phyloP scores from a whole-genome alignment of 2,888 invertebrate species.

The Margaritifera margaritifera region DNA sequence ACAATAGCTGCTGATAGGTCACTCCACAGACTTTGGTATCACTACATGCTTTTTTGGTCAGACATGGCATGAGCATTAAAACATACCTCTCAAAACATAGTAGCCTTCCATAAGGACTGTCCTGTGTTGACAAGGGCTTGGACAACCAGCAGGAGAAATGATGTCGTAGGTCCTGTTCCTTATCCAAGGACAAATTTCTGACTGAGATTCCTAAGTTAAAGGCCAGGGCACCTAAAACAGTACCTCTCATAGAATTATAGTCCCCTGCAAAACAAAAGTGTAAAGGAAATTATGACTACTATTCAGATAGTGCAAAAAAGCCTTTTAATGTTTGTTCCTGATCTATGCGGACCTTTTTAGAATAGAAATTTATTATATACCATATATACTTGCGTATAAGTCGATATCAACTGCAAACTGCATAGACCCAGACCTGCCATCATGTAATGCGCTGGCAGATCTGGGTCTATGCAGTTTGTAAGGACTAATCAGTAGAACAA shows the following conservation, averaged over 20 bases:
- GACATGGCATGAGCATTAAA: background rate
- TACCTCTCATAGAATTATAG: conserved; percentile 49
- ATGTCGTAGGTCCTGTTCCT: conserved; percentile 62
- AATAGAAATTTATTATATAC: too few relatives aligned
- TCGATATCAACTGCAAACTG: too few relatives aligned
- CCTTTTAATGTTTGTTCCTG: too few relatives aligned
- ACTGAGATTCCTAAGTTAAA: conserved; percentile 57
- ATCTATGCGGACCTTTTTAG: too few relatives aligned
- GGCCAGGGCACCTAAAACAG: conserved; percentile 62
- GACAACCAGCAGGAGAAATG: conserved; percentile 70
- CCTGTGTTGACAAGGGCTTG: conserved; percentile 43
- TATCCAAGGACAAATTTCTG: conserved; percentile 46
- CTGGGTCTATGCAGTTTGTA: too few relatives aligned
- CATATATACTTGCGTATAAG: too few relatives aligned
- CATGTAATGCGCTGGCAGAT: too few relatives aligned
- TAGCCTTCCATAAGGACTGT: conserved; percentile 57
- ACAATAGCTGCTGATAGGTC: too few relatives aligned
- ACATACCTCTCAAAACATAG: conserved; percentile 63
- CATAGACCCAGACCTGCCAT: too few relatives aligned
- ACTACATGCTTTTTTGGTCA: too few relatives aligned
- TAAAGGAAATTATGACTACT: background rate
- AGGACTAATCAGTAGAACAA: too few relatives aligned
- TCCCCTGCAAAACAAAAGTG: conserved; percentile 49
- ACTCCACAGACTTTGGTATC: too few relatives aligned
- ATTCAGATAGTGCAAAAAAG: background rate